Evolutionary conservation across 2,797 vertebrate species (phyloP), one percentile per base, ranked within the genome.

Genomic region (Champsocephalus esox): DNA sequence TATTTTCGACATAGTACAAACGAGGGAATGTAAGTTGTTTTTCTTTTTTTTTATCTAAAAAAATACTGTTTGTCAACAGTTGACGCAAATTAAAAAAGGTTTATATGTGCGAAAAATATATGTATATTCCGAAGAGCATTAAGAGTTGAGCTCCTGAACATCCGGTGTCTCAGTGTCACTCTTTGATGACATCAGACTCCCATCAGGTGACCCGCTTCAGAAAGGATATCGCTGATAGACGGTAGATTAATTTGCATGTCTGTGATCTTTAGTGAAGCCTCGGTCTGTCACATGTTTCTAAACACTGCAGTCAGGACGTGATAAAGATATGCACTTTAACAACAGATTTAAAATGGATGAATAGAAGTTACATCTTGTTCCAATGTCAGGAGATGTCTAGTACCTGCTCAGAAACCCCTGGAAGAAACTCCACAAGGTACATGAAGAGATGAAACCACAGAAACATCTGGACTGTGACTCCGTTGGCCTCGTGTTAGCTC

Each of bases 251-350:
- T 57, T 21, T 57, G 38, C 17, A 19, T 21, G 49, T 45, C n/a
- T 2, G 43, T 2, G 43, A 59, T 46, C 3, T 2, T 28, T 16
- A 43, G 28, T 61, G 4, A 52, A 38, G 16, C 59, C 28, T 44
- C 51, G 43, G 14, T 48, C 95, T 95, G 94, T 94, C 85, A 90
- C 92, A 91, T 83, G 90, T 89, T 58, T 57, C 90, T 92, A 90
- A 89, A 89, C 65, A 58, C 87, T 91, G 90, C 89, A 80, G 85
- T 88, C 92, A 92, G 90, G 94, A 93, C 91, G 44, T 14, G 93
- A 64, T 59, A 76, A 91, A 86, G 71, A 95, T 90, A 93, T 96
- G 97, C 97, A 98, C 97, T 97, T 98, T 97, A 97, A 93, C 93
- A 66, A 73, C 50, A 34, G 60, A 41, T 60, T 55, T 46, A 34